Conservation (phyloP, 2,797 vertebrate species). For the Amazona finschi region DNA sequence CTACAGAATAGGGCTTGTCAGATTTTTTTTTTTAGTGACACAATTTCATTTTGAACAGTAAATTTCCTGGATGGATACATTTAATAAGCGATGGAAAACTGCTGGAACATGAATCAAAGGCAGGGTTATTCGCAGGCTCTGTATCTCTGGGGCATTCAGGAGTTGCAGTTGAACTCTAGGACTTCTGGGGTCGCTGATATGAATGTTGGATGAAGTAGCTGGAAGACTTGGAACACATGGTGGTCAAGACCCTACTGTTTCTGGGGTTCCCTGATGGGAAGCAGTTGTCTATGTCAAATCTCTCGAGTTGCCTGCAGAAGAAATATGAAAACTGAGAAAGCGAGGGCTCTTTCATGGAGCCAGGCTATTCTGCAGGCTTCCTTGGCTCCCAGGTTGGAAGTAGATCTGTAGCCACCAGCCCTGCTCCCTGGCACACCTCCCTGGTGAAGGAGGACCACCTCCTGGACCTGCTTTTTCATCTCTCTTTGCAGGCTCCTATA, state of each 20-base stretch:
- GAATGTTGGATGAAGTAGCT: background rate
- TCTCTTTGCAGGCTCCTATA: background rate
- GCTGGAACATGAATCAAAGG: background rate
- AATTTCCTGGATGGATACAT: background rate
- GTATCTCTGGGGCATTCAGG: background rate
- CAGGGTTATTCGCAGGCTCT: background rate
- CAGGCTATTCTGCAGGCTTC: background rate
- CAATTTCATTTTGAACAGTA: background rate
- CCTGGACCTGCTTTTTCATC: background rate
- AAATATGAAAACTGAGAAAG: background rate
- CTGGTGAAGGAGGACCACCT: background rate
- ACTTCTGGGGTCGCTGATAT: background rate
- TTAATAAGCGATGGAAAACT: background rate
- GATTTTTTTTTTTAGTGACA: background rate
- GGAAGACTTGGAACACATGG: background rate
- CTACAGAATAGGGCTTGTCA: background rate
- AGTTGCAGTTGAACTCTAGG: background rate
- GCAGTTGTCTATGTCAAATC: background rate
- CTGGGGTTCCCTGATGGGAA: background rate
- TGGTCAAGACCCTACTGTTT: background rate
- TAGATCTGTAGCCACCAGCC: background rate
- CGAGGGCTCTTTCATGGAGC: background rate
- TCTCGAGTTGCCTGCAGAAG: background rate
- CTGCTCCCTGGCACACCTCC: background rate
- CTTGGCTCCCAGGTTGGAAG: background rate